A percentile compares a stretch with the other conserved stretches of the same genome.
Conservation (phyloP, 2,113 vertebrate genomes). For the Malurus alboscapulatus region DNA sequence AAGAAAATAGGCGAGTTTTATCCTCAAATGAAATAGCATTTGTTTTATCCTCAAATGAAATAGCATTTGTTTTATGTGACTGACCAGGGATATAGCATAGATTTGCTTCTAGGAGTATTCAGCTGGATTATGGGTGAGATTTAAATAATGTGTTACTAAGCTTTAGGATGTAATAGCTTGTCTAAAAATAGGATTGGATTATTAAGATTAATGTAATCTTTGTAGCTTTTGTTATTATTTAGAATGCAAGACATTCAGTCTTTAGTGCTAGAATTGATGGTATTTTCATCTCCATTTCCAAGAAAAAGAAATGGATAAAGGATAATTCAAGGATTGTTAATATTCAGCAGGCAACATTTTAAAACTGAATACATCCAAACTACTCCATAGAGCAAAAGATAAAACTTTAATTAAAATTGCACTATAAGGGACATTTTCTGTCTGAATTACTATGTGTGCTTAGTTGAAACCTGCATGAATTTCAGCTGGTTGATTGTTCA, state of each 20-base stretch:
- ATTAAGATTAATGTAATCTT: conserved; percentile 56
- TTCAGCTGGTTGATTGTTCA: not conserved
- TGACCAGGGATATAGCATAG: not conserved
- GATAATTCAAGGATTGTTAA: not conserved
- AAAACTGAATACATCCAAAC: not conserved
- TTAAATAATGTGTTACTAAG: conserved; percentile 57
- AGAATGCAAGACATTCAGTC: not conserved
- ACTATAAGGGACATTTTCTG: not conserved
- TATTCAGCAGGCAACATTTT: not conserved
- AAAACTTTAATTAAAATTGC: not conserved
- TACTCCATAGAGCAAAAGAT: not conserved
- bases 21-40: not conserved
- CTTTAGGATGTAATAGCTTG: conserved; percentile 32
- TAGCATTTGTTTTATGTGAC: not conserved
- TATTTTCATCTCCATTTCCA: not conserved
- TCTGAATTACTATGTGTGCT: not conserved
- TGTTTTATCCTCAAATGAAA: not conserved
- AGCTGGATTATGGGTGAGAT: conserved; percentile 46
- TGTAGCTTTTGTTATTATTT: conserved; percentile 46
- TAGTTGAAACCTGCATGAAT: not conserved
- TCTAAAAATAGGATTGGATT: conserved; percentile 63
- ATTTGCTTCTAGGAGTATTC: not conserved
- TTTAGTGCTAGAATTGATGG: not conserved
- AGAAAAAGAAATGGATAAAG: not conserved
- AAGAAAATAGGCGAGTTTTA: conserved; percentile 1